These are phyloP conservation scores for Pavo muticus DNA, from an alignment of 2,113 vertebrate genomes.

Conservation along the genomic window DNA sequence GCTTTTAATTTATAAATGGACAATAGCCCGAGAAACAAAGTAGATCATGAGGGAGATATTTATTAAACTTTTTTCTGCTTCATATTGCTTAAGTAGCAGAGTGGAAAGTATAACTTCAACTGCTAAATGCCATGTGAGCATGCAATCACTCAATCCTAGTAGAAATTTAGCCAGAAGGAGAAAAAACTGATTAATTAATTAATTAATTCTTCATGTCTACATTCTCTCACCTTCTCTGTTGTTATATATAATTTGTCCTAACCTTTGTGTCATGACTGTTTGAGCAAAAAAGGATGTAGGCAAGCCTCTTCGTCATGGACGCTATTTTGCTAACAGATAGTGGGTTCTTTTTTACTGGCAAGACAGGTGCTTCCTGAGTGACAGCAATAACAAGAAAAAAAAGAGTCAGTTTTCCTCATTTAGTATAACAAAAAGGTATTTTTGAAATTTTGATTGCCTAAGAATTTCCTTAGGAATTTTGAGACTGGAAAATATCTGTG, in stretches of 20 bases:
- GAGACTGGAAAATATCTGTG: not conserved
- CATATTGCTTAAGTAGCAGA: not conserved
- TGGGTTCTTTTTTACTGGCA: slow-evolving; percentile 12
- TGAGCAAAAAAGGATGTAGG: not conserved
- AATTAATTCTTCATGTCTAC: not conserved
- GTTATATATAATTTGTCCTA: not conserved
- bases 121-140: not conserved
- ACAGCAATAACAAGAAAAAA: not conserved
- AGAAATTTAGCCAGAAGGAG: not conserved
- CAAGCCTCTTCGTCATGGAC: not conserved
- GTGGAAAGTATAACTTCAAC: not conserved
- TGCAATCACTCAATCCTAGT: not conserved
- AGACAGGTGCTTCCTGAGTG: not conserved
- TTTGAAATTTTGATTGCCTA: not conserved
- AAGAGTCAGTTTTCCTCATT: not conserved
- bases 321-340: not conserved
- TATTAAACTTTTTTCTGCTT: not conserved
- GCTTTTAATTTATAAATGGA: not conserved
- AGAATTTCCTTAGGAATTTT: not conserved
- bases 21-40: not conserved
- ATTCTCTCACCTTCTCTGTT: not conserved
- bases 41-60: not conserved
- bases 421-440: not conserved
- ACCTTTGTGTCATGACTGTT: not conserved
- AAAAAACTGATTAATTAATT: not conserved